phyloP scores from a whole-genome alignment of 1,140 invertebrate genomes.

The Armadillidium nasatum region DNA sequence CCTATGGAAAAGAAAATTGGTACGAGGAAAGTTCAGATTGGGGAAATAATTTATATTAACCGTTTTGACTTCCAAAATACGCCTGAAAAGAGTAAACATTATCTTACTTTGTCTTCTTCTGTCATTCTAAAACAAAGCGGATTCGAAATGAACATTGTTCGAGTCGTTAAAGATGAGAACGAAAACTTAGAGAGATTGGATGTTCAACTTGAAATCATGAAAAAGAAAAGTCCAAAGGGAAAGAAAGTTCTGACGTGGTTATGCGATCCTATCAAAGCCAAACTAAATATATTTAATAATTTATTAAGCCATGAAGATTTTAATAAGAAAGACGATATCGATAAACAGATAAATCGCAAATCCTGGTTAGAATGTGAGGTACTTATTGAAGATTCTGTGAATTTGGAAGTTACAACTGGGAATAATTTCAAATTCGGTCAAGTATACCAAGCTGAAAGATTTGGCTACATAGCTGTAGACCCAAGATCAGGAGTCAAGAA shows the following conservation, averaged over 20 bases:
- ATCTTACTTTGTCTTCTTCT: constrained; percentile 8
- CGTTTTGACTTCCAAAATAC: constrained; percentile 17
- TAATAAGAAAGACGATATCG: background rate
- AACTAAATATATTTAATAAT: constrained; percentile 16
- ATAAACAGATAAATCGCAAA: constrained; percentile 9
- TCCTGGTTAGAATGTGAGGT: constrained; percentile 21
- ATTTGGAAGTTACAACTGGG: background rate
- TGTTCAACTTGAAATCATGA: background rate
- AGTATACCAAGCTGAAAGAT: constrained; percentile 26
- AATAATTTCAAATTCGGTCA: constrained; percentile 17
- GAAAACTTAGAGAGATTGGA: background rate
- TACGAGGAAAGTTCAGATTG: background rate
- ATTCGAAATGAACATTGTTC: background rate
- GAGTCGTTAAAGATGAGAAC: background rate
- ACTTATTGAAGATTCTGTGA: constrained; percentile 13
- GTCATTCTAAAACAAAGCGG: background rate
- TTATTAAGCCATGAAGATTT: background rate
- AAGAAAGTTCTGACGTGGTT: constrained; percentile 27
- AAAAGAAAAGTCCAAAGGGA: constrained; percentile 12
- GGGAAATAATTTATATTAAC: constrained; percentile 26
- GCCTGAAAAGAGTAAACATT: constrained; percentile 2
- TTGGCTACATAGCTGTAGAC: constrained; percentile 23
- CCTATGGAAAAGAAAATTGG: background rate
- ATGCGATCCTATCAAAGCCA: constrained; percentile 8
- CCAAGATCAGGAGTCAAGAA: background rate